Conservation (phyloP, 2,888 invertebrate species). For the Drosophila greeni region DNA sequence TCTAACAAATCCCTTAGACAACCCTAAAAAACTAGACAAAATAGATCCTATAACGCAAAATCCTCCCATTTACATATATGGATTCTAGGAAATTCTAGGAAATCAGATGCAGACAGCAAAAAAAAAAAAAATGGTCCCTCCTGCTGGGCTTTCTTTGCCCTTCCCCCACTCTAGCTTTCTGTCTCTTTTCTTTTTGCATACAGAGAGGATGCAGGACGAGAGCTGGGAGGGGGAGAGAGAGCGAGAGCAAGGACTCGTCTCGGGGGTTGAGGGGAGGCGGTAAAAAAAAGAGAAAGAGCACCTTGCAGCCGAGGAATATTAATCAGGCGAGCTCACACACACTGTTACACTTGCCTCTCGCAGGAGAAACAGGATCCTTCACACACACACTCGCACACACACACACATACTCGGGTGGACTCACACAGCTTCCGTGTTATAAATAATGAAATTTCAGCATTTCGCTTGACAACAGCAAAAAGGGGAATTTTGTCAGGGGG, state of each 20-base stretch:
- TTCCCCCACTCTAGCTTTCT: not conserved
- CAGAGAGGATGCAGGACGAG: constrained; percentile 19
- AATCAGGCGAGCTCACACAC: constrained; percentile 43
- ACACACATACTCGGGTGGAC: constrained; percentile 10
- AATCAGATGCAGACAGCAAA: constrained; percentile 13
- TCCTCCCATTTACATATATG: not conserved
- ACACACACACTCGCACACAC: constrained; percentile 12
- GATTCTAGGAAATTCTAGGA: constrained; percentile 5
- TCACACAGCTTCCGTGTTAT: constrained; percentile 60
- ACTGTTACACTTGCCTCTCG: constrained; percentile 44
- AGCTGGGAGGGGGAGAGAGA: constrained; percentile 1
- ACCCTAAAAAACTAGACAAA: too few relatives aligned
- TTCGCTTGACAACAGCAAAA: constrained; percentile 51
- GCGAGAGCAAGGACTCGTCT: constrained; percentile 1
- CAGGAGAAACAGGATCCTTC: constrained; percentile 20
- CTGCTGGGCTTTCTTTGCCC: constrained; percentile 16
- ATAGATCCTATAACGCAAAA: not conserved
- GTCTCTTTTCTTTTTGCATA: not conserved
- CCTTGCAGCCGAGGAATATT: constrained; percentile 67
- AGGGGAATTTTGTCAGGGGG: not conserved
- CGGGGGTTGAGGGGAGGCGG: constrained; percentile 27
- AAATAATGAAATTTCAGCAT: constrained; percentile 68
- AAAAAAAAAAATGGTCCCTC: constrained; percentile 6
- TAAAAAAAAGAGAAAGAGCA: constrained; percentile 45
- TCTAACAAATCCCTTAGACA: too few relatives aligned